phyloP scores from a whole-genome alignment of 2,113 vertebrate species.

The Choloepus hoffmanni region DNA sequence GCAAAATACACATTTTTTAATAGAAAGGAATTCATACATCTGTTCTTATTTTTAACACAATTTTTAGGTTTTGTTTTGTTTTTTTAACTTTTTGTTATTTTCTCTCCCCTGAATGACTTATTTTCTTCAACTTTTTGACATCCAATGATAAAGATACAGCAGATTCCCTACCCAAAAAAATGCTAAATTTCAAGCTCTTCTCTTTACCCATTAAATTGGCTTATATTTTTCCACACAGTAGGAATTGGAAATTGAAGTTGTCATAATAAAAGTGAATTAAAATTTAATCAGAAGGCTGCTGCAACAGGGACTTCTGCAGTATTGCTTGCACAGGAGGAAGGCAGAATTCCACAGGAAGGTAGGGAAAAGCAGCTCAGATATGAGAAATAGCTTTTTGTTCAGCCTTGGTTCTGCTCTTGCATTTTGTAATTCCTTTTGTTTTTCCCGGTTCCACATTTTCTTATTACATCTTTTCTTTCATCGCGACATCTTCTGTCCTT shows the following conservation, averaged over 20 bases:
- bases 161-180: background rate
- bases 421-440: background rate
- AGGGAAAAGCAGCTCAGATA: background rate
- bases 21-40: background rate
- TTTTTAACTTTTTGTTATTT: background rate
- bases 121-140: background rate
- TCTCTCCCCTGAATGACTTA: background rate
- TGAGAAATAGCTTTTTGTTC: background rate
- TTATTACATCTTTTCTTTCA: background rate
- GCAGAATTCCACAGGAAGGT: background rate
- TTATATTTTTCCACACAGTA: background rate
- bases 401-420: background rate
- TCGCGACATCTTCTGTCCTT: background rate
- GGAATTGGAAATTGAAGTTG: background rate
- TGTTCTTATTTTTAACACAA: background rate
- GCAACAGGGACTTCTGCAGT: background rate
- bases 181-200: background rate
- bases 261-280: too few relatives aligned
- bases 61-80: background rate
- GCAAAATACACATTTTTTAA: background rate
- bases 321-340: background rate
- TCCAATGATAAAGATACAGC: background rate
- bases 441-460: background rate
- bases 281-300: background rate
- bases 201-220: background rate